Conservation (phyloP, 2,797 vertebrate genomes). For the Mormyrus proboscirostris region DNA sequence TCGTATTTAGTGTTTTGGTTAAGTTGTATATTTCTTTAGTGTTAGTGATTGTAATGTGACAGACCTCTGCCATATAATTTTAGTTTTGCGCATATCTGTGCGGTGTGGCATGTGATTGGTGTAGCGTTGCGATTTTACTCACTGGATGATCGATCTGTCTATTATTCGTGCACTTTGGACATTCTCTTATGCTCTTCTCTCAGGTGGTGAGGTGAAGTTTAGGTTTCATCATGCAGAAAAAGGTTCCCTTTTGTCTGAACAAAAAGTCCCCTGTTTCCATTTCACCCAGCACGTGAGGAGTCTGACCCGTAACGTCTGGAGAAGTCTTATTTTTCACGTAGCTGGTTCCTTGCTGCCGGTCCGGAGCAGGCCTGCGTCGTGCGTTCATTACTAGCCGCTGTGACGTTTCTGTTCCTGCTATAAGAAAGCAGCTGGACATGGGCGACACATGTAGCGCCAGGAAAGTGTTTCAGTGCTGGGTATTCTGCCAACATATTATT, state of each 20-base stretch:
- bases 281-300: constrained; percentile 10
- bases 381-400: background rate
- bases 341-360: constrained; percentile 35
- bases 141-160: background rate
- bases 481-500: background rate
- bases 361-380: background rate
- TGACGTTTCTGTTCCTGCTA: background rate
- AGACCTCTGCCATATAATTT: background rate
- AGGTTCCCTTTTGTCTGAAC: background rate
- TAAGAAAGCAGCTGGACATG: background rate
- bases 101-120: background rate
- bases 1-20: background rate
- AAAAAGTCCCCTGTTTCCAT: background rate
- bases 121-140: background rate
- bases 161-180: background rate
- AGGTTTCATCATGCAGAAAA: background rate
- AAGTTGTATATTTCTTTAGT: background rate
- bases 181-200: background rate
- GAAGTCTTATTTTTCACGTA: constrained; percentile 22
- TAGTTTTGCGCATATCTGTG: background rate
- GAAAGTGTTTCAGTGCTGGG: background rate
- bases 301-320: background rate
- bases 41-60: background rate
- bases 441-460: background rate
- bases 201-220: background rate